Evolutionary conservation across 2,797 vertebrate genomes (phyloP), one percentile per base, ranked within the genome.

Genomic region (Lagocephalus sceleratus): DNA sequence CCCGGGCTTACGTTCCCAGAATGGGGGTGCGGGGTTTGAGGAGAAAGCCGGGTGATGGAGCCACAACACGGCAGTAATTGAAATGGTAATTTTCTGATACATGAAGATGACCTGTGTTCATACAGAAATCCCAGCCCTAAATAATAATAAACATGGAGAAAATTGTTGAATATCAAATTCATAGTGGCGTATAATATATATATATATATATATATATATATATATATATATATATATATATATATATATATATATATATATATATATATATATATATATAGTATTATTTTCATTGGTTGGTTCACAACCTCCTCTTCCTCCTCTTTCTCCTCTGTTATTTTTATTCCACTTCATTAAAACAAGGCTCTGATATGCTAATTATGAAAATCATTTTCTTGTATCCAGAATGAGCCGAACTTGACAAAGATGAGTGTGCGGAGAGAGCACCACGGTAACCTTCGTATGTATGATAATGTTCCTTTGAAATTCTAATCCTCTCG

Each of bases 61-160:
- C 55, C 51, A 45, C 40, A 45, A 54, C 2, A 11, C 54, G 53
- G 51, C 22, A 5, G 42, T 81, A 72, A 85, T 73, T 85, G 78
- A 86, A 86, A 85, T 75, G 76, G 65, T 83, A 67, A 84, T 82
- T 81, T 79, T 71, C 63, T 35, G 52, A 68, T 71, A 51, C 61
- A 55, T 64, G 55, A 72, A 55, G 62, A 63, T 38, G 62, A 79
- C 65, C 78, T 61, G 51, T 53, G 69, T 52, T 61, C 44, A 66
- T 46, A 40, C 62, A 47, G 47, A 74, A 58, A 69, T 70, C 69
- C 63, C 47, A n/a, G 43, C 32, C 52, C 35, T 72, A 71, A 77
- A 47, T 76, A 60, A 66, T 67, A 70, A 79, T 66, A 25, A 76
- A 81, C 51, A 66, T 48, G 32, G 49, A 54, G 57, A 65, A 17